These are phyloP conservation scores for Biston betularia DNA, from an alignment of 2,888 invertebrate genomes.

Conservation along the genomic window DNA sequence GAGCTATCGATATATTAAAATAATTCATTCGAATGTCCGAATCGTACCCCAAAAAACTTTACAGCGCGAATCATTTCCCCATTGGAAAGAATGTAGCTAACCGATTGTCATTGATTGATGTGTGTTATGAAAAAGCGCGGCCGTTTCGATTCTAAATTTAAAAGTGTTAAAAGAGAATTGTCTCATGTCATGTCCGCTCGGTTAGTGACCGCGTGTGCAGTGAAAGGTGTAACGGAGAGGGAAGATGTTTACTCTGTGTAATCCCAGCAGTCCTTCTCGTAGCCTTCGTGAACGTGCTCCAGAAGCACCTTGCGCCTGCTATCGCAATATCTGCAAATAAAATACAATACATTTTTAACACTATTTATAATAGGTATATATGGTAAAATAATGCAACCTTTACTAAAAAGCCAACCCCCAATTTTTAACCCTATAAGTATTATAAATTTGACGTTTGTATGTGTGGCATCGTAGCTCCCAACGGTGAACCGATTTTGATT, in stretches of 20 bases:
- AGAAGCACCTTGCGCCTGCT: conserved; percentile 97
- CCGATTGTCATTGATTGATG: not conserved
- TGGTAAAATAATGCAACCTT: not conserved
- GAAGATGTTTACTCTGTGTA: conserved; percentile 91
- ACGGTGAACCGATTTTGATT: too few species aligned
- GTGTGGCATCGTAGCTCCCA: too few species aligned
- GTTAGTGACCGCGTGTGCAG: conserved; percentile 38
- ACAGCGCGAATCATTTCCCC: not conserved
- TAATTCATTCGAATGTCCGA: conserved; percentile 1
- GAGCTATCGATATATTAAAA: conserved; percentile 1
- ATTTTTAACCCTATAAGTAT: too few species aligned
- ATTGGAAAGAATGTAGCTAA: not conserved
- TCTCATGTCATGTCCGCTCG: conserved; percentile 19
- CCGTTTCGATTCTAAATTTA: not conserved
- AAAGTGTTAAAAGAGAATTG: conserved; percentile 1
- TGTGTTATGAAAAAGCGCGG: not conserved
- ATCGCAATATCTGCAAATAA: conserved; percentile 95
- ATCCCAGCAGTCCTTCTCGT: conserved; percentile 99
- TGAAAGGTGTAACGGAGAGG: conserved; percentile 53
- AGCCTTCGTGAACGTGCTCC: conserved; percentile 99
- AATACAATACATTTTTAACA: not conserved
- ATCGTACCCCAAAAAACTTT: not conserved
- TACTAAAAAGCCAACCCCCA: too few species aligned
- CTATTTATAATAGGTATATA: too few species aligned
- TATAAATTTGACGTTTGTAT: too few species aligned